Percentiles rank a stretch among this genome's conserved stretches.
Conservation (phyloP, 2,113 vertebrate species). For the Lampris incognitus region DNA sequence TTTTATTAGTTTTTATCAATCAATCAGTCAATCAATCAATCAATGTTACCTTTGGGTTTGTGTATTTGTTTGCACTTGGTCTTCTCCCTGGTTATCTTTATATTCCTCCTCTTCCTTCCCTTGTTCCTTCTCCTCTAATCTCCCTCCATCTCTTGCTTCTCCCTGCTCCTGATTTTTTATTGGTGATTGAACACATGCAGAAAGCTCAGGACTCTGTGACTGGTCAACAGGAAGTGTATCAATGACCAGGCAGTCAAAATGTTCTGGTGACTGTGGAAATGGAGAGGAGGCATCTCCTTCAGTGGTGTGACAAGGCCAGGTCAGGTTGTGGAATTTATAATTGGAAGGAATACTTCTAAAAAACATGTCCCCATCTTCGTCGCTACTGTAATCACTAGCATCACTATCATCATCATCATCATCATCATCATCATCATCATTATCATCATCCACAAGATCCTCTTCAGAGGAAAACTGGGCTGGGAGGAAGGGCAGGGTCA, state of each 20-base stretch:
- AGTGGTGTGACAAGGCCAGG: neutral
- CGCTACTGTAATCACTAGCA: slow-evolving; percentile 49
- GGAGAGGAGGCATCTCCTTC: neutral
- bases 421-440: slow-evolving; percentile 27
- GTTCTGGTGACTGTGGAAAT: neutral
- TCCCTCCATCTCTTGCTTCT: neutral
- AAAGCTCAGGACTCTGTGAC: slow-evolving; percentile 3
- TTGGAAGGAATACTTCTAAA: slow-evolving; percentile 73
- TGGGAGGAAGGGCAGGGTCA: slow-evolving; percentile 51
- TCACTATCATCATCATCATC: slow-evolving; percentile 38
- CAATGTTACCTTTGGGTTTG: slow-evolving; percentile 42
- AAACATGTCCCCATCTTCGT: slow-evolving; percentile 75
- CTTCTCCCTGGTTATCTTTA: slow-evolving; percentile 18
- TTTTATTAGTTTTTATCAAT: too few relatives aligned
- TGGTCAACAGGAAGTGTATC: neutral
- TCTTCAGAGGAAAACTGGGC: slow-evolving; percentile 60
- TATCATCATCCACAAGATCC: slow-evolving; percentile 42
- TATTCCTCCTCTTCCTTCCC: slow-evolving; percentile 25
- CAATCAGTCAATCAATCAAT: neutral
- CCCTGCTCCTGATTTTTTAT: neutral
- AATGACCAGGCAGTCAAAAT: neutral
- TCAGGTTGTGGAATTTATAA: slow-evolving; percentile 41
- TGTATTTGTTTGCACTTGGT: slow-evolving; percentile 24
- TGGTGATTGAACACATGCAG: neutral
- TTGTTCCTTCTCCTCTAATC: slow-evolving; percentile 32